Base-by-base conservation (phyloP, 1,140 invertebrate genomes). In the Leptinotarsa texana region DNA sequence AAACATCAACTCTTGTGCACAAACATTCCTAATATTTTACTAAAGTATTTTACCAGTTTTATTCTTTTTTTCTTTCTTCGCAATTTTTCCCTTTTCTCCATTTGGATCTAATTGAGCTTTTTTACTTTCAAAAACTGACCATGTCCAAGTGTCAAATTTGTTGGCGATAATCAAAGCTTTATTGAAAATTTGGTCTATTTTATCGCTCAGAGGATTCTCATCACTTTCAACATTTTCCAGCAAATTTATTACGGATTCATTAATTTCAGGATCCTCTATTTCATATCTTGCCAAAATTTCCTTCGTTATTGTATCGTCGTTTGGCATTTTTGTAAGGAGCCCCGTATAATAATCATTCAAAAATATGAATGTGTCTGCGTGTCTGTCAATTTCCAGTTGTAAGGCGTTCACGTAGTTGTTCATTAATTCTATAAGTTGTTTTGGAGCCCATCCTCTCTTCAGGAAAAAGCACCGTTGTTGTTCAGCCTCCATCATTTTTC, bases 321-420 rank as follows among this genome's bases (percentile, higher is more conserved):
- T 48, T 13, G 75, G 73, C 63, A 73, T 67, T 51, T 80, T 80
- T 0, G 80, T 88, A n/a, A 88, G 80, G 83, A 89, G 86, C 1
- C 85, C 82, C 13, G 83, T 83, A 77, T 89, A 90, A 81, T 90
- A 91, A 81, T 90, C 88, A 49, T 87, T 85, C 3, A 91, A 49
- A 13, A 88, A 74, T 80, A 88, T 87, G 63, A 88, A 83, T 3
- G 88, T 88, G 67, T 88, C 84, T 2, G 82, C 75, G 74, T 73
- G 21, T 82, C 90, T 84, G 77, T 90, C 89, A 21, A 90, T 68
- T 83, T 91, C 90, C 8, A 86, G 79, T 77, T 91, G 89, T 79
- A 90, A 82, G 33, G 87, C 86, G 17, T 84, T 86, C 21, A 88
- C 83, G 73, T 87, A 90, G 33, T 87, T 85, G 77, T 91, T 89